Base-by-base conservation (phyloP, 1,140 invertebrate genomes). In the Drosophila funebris region DNA sequence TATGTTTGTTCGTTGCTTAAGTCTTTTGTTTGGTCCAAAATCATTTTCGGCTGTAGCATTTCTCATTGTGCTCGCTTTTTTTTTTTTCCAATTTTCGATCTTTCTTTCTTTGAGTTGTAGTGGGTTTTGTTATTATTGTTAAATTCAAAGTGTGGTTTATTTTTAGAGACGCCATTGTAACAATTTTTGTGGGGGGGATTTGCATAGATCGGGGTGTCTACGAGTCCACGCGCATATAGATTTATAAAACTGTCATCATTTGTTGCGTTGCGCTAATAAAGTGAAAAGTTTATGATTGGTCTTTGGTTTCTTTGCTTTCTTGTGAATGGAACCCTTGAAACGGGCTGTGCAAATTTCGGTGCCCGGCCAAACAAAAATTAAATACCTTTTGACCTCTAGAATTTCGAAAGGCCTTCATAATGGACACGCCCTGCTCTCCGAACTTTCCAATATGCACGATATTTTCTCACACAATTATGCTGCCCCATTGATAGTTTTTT, bases 391-490 rank as follows among this genome's bases (percentile, higher is more conserved):
- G 81, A 85, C 81, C 81, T 63, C 67, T 62, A 85, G 66, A 80
- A 62, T 67, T 64, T 62, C 5, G 82, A 84, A 84, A 87, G 81
- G 82, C 81, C 41, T 11, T 20, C 18, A 54, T 44, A 54, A 18
- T 53, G 37, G 82, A 87, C 74, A 87, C 82, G 82, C 78, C 83
- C 75, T 54, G 44, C 58, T 77, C 54, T 81, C 48, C 27, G 73
- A 68, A 69, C 72, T 84, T 84, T 84, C 82, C 82, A 80, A 81
- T 79, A 79, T 63, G 44, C 39, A 41, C 58, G 57, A 71, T 87
- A 64, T 74, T 85, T 87, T 85, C 77, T 87, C 81, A 87, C 81
- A 81, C 77, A 85, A 87, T 77, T 85, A 77, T 85, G 73, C 31
- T 61, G 63, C 63, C 13, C 82, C 82, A 85, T 85, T 85, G 74